Evolutionary conservation across 2,113 vertebrate species (phyloP).

Genomic region (Sapajus apella): DNA sequence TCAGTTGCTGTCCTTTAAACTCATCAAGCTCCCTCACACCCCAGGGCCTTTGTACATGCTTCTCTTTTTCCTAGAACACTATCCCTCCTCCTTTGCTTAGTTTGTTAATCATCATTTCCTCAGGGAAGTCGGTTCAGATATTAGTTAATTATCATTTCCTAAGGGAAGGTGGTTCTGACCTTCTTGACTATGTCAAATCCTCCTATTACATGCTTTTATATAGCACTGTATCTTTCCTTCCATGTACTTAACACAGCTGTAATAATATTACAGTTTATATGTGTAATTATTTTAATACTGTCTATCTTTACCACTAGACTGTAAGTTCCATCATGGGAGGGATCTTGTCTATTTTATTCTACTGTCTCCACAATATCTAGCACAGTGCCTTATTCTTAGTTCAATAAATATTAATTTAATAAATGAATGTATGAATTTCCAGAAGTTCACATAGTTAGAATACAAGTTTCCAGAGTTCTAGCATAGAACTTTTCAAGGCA

Average conservation of each 20-base stretch:
- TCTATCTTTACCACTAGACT: neutral
- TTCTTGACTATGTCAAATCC: neutral
- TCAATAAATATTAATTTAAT: slow-evolving; percentile 26
- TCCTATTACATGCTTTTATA: neutral
- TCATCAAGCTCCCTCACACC: neutral
- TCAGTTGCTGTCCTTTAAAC: neutral
- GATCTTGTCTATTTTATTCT: neutral
- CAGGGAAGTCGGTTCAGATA: neutral
- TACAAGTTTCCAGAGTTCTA: neutral
- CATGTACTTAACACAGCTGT: neutral
- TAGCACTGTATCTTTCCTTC: neutral
- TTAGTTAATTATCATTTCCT: neutral
- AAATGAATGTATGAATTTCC: neutral
- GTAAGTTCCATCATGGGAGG: neutral
- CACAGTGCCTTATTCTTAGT: neutral
- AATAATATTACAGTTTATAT: neutral
- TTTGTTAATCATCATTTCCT: neutral
- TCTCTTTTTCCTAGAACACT: neutral
- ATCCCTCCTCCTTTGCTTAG: neutral
- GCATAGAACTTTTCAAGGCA: neutral
- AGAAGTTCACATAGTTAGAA: neutral
- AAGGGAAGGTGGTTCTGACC: neutral
- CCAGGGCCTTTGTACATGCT: neutral
- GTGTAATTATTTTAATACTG: slow-evolving; percentile 25
- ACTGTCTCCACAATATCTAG: neutral